Conservation (phyloP, 2,888 invertebrate genomes). For the Liodrosophila aerea region DNA sequence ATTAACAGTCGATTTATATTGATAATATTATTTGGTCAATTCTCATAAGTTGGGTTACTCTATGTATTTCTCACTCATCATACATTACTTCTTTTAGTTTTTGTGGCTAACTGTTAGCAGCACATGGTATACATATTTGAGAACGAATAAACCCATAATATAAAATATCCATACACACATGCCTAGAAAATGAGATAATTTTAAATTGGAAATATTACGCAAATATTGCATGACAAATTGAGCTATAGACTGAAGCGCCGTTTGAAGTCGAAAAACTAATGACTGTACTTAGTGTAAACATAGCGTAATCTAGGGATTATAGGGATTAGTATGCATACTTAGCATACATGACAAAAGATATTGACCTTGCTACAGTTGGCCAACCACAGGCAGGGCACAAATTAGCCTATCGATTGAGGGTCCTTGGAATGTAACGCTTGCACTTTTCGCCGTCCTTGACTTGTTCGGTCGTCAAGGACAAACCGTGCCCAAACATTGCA, state of each 20-base stretch:
- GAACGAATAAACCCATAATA: slow-evolving; percentile 23
- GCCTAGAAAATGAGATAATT: slow-evolving; percentile 37
- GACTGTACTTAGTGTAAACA: slow-evolving; percentile 49
- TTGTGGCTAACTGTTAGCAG: no score
- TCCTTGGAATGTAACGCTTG: slow-evolving; percentile 52
- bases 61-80: no score
- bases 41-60: no score
- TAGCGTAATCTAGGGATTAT: not conserved
- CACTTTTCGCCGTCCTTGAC: slow-evolving; percentile 64
- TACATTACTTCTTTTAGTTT: no score
- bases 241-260: slow-evolving; percentile 32
- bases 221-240: slow-evolving; percentile 35
- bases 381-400: slow-evolving; percentile 43
- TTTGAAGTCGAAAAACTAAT: slow-evolving; percentile 60
- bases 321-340: no score
- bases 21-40: no score
- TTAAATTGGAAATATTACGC: slow-evolving; percentile 3
- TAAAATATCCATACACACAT: slow-evolving; percentile 29
- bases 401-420: slow-evolving; percentile 12
- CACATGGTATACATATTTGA: slow-evolving; percentile 39
- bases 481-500: slow-evolving; percentile 43
- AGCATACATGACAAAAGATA: no score
- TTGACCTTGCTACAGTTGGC: slow-evolving; percentile 69
- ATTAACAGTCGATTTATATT: no score
- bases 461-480: slow-evolving; percentile 11